These are phyloP conservation scores for Tineola bisselliella DNA, from an alignment of 2,888 invertebrate species.

Conservation along the genomic window DNA sequence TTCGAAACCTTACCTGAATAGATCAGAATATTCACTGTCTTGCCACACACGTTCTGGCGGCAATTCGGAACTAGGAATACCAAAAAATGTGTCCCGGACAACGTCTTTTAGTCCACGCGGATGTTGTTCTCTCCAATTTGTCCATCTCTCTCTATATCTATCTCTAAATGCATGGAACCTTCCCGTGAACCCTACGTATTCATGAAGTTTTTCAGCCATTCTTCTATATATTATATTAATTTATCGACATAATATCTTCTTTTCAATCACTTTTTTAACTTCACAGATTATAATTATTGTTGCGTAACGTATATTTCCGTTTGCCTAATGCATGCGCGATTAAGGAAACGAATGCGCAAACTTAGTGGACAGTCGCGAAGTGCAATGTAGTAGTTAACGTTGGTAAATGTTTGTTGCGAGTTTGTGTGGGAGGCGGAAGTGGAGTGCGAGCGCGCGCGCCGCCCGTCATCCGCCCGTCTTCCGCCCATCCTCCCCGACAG, in stretches of 20 bases:
- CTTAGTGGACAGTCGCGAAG: background rate
- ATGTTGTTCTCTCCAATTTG: constrained; percentile 70
- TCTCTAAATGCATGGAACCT: constrained; percentile 76
- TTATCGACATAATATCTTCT: background rate
- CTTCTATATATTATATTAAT: background rate
- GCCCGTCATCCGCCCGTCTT: constrained; percentile 35
- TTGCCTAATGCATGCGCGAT: no score
- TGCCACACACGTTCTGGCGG: constrained; percentile 44
- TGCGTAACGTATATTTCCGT: background rate
- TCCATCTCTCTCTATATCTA: constrained; percentile 70
- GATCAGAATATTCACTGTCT: constrained; percentile 47
- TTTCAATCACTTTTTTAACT: background rate
- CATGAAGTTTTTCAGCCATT: constrained; percentile 82
- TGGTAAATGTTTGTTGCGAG: constrained; percentile 14
- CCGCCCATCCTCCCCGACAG: constrained; percentile 36
- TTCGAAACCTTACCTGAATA: constrained; percentile 37
- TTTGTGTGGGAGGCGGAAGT: constrained; percentile 28
- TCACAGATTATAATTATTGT: background rate
- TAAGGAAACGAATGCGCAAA: background rate
- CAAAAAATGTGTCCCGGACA: constrained; percentile 51
- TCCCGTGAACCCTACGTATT: constrained; percentile 80
- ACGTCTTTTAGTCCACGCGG: constrained; percentile 62
- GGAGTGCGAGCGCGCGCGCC: constrained; percentile 49
- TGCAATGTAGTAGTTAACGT: constrained; percentile 1
- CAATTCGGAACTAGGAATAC: constrained; percentile 50